Percentiles rank a stretch among this genome's conserved stretches.
These are phyloP conservation scores for Lepus americanus DNA, from an alignment of 2,113 vertebrate species.

Conservation along the genomic window DNA sequence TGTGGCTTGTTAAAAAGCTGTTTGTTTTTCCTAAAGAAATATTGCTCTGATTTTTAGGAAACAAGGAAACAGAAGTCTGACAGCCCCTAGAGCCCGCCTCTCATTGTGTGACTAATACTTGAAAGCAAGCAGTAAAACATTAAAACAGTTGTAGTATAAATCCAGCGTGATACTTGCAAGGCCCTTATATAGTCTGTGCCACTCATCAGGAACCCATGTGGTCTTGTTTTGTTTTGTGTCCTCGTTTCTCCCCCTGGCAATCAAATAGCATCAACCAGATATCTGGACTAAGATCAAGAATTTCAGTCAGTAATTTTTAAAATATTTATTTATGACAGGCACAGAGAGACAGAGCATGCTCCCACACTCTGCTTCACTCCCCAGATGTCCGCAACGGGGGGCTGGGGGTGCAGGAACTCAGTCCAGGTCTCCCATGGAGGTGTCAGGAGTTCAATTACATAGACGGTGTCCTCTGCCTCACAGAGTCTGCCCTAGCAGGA, in stretches of 20 bases:
- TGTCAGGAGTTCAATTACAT: too few species aligned
- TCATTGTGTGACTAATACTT: neutral
- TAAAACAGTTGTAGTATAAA: neutral
- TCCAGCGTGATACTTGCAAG: neutral
- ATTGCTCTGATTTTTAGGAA: neutral
- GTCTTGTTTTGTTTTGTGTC: neutral
- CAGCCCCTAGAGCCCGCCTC: neutral
- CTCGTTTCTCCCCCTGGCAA: neutral
- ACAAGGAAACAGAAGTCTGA: neutral
- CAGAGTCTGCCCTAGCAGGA: too few species aligned
- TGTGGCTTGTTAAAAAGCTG: neutral
- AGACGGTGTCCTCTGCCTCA: too few species aligned
- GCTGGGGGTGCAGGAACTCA: too few species aligned
- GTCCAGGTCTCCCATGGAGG: too few species aligned
- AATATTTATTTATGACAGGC: too few species aligned
- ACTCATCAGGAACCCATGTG: neutral
- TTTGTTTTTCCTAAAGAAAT: slow-evolving; percentile 37
- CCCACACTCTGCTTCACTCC: too few species aligned
- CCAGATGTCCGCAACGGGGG: too few species aligned
- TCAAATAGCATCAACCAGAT: neutral
- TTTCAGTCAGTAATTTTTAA: neutral
- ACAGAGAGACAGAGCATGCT: too few species aligned
- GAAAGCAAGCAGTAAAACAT: neutral
- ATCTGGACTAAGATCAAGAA: neutral
- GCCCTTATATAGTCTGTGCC: neutral